Conservation (phyloP, 2,888 invertebrate genomes). For the Ferdinandea cuprea region DNA sequence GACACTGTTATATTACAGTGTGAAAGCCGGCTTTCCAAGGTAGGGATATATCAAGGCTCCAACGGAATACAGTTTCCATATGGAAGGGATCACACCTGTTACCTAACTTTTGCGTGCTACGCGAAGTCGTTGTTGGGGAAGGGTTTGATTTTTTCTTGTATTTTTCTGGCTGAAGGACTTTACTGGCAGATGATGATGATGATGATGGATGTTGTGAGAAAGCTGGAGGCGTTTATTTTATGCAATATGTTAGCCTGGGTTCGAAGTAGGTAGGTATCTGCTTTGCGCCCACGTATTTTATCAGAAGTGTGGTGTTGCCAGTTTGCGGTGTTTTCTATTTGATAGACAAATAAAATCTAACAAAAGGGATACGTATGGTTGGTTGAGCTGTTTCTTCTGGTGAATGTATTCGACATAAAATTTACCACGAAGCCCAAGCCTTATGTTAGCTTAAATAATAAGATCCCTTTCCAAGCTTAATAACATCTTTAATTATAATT, state of each 20-base stretch:
- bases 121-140: neutral
- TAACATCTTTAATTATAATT: too few species aligned
- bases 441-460: too few species aligned
- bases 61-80: conserved; percentile 53
- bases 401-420: too few species aligned
- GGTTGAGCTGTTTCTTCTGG: too few species aligned
- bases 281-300: conserved; percentile 45
- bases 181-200: conserved; percentile 1
- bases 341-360: too few species aligned
- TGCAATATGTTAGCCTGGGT: conserved; percentile 33
- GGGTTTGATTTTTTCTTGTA: neutral
- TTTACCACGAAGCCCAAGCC: too few species aligned
- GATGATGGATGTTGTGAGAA: conserved; percentile 45
- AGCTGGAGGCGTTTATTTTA: conserved; percentile 7
- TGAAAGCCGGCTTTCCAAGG: conserved; percentile 51
- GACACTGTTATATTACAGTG: conserved; percentile 29
- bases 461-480: too few species aligned
- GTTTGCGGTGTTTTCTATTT: neutral
- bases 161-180: neutral
- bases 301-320: conserved; percentile 31
- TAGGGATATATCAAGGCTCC: conserved; percentile 13
- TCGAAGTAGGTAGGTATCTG: neutral
- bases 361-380: too few species aligned
- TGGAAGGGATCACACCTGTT: conserved; percentile 66
- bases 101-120: conserved; percentile 34